phyloP scores from a whole-genome alignment of 2,797 vertebrate species.

The Falco novaeseelandiae region DNA sequence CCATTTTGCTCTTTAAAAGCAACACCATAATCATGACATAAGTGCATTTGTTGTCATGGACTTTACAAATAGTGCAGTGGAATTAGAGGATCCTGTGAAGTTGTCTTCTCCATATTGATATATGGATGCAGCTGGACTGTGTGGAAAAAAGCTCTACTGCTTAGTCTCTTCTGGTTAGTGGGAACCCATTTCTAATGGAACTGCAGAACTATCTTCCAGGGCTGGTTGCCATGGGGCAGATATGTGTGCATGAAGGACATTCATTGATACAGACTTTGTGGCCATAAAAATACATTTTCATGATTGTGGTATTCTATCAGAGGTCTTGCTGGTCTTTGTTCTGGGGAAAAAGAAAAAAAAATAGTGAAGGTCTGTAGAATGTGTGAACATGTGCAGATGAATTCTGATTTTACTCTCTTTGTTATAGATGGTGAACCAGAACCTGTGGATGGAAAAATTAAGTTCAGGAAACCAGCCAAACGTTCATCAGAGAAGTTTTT shows the following conservation, averaged over 20 bases:
- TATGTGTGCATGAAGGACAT: not conserved
- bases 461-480: conserved; percentile 94
- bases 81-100: not conserved
- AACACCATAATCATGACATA: not conserved
- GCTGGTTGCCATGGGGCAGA: not conserved
- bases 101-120: not conserved
- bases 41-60: not conserved
- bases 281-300: not conserved
- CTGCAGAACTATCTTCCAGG: not conserved
- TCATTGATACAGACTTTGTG: not conserved
- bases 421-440: conserved; percentile 81
- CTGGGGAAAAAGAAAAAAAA: not conserved
- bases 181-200: not conserved
- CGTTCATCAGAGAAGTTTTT: conserved; percentile 86
- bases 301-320: not conserved
- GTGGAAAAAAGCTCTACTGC: not conserved
- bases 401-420: conserved; percentile 43
- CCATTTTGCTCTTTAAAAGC: not conserved
- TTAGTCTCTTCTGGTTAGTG: not conserved
- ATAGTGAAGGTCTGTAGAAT: not conserved
- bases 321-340: not conserved
- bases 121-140: not conserved
- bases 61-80: not conserved
- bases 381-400: not conserved
- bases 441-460: conserved; percentile 88